Conservation (phyloP, 2,113 vertebrate genomes). For the Euleptes europaea region DNA sequence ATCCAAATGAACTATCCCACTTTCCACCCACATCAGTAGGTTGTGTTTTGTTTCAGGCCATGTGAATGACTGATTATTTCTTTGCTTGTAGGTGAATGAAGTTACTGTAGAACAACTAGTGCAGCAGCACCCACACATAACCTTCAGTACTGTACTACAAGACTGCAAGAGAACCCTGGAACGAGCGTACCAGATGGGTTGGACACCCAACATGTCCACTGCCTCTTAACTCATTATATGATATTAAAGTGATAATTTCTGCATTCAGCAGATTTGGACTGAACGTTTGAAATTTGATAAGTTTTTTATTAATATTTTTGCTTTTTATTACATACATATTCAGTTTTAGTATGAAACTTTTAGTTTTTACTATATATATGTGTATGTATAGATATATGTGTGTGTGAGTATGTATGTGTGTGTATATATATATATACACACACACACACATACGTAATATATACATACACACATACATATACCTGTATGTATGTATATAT, state of each 20-base stretch:
- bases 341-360: constrained; percentile 16
- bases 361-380: too few relatives aligned
- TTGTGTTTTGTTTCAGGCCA: not conserved
- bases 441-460: too few relatives aligned
- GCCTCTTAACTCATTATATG: constrained; percentile 79
- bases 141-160: constrained; percentile 98
- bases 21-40: not conserved
- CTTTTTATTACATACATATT: constrained; percentile 36
- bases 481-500: constrained; percentile 26
- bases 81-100: constrained; percentile 88
- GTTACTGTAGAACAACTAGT: constrained; percentile 95
- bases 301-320: constrained; percentile 39
- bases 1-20: not conserved
- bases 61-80: constrained; percentile 43
- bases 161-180: constrained; percentile 99
- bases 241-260: not conserved
- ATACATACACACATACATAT: too few relatives aligned
- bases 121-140: constrained; percentile 95
- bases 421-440: too few relatives aligned
- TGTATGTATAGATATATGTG: too few relatives aligned
- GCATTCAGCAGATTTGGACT: constrained; percentile 48
- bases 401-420: too few relatives aligned
- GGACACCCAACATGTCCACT: constrained; percentile 92
- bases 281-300: constrained; percentile 41
- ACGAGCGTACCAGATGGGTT: constrained; percentile 98